These are phyloP conservation scores for Salmo trutta DNA, from an alignment of 2,797 vertebrate species.

Conservation along the genomic window DNA sequence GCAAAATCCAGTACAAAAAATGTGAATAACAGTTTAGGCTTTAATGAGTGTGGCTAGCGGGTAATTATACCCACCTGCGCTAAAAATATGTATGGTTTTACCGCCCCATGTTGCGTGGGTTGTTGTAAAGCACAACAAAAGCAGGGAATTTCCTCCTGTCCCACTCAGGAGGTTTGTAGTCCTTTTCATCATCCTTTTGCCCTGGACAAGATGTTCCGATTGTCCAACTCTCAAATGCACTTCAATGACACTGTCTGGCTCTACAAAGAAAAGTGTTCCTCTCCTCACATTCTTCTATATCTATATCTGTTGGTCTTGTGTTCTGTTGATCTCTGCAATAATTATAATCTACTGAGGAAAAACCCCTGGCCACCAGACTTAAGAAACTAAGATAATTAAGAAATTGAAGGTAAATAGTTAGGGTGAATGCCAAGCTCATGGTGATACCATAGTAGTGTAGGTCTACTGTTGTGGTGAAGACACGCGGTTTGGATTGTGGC, in stretches of 20 bases:
- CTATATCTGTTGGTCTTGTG: neutral
- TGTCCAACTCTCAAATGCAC: neutral
- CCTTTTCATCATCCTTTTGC: neutral
- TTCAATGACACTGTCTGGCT: neutral
- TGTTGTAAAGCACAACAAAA: neutral
- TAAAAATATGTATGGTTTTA: neutral
- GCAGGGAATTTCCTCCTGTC: neutral
- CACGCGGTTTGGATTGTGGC: too few relatives aligned
- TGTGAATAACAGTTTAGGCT: neutral
- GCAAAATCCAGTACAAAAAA: neutral
- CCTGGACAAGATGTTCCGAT: neutral
- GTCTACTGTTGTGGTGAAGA: too few relatives aligned
- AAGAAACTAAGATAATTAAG: neutral
- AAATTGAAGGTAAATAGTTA: neutral
- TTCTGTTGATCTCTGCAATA: neutral
- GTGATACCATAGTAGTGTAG: too few relatives aligned
- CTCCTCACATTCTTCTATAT: neutral
- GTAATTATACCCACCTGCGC: neutral
- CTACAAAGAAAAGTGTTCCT: neutral
- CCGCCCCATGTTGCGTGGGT: neutral
- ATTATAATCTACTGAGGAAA: neutral
- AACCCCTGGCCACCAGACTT: neutral
- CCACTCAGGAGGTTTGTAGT: neutral
- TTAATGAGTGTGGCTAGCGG: neutral
- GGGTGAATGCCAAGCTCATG: neutral